Conservation (phyloP, 2,113 vertebrate genomes). For the Sclerurus mexicanus region DNA sequence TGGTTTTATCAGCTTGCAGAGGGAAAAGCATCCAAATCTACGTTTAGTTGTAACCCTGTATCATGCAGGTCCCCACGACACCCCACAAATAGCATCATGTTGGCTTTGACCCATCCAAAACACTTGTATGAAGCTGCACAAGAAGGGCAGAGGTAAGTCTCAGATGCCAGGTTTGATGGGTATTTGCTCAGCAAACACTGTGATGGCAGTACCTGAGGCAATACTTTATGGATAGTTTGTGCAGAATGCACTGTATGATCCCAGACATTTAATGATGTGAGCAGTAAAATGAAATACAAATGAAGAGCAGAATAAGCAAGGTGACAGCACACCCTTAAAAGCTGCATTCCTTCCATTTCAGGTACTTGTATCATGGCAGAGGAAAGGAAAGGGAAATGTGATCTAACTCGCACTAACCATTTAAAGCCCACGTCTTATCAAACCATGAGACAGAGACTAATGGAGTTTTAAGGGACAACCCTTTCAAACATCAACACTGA, state of each 20-base stretch:
- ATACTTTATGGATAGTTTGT: neutral
- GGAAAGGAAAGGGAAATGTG: neutral
- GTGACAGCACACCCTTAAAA: neutral
- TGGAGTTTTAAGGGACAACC: neutral
- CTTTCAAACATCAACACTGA: neutral
- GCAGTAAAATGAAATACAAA: neutral
- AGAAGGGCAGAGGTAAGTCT: neutral
- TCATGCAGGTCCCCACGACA: neutral
- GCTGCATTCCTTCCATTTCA: neutral
- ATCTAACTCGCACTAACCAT: neutral
- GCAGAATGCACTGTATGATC: accelerated
- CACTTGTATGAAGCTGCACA: accelerated
- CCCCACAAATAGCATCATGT: neutral
- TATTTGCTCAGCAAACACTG: neutral
- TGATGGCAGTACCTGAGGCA: neutral
- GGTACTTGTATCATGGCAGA: neutral
- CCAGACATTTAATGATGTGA: neutral
- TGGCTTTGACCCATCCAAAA: neutral
- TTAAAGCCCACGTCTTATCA: neutral
- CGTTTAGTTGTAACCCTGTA: neutral
- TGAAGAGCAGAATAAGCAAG: neutral
- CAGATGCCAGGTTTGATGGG: neutral
- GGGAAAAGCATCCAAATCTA: neutral
- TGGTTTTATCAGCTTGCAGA: neutral
- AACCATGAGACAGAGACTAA: neutral